A percentile compares a stretch with the other conserved stretches of the same genome.
These are phyloP conservation scores for Aplochiton taeniatus DNA, from an alignment of 2,797 vertebrate species.

Conservation along the genomic window DNA sequence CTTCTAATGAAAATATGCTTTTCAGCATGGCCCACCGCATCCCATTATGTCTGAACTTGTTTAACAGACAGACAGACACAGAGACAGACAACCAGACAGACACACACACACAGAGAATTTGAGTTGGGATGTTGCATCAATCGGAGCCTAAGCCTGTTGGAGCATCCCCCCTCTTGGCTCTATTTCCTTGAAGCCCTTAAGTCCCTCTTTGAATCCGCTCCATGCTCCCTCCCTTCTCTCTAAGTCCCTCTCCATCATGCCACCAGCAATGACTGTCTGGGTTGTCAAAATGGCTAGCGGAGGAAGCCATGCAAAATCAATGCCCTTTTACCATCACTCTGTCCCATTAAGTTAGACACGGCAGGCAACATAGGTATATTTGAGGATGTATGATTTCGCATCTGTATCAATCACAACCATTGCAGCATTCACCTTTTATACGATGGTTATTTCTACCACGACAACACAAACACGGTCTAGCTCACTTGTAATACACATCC, in stretches of 20 bases:
- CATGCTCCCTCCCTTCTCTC: constrained; percentile 4
- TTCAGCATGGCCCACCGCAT: too few relatives aligned
- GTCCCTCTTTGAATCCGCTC: background rate
- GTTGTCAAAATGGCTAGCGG: constrained; percentile 16
- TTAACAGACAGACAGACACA: background rate
- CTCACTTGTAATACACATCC: too few relatives aligned
- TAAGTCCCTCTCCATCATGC: background rate
- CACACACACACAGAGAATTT: constrained; percentile 27
- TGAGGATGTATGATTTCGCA: constrained; percentile 33
- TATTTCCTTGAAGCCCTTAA: background rate
- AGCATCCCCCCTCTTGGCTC: background rate
- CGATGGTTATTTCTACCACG: too few relatives aligned
- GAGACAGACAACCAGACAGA: background rate
- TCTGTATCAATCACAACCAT: constrained; percentile 30
- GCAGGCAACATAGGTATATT: constrained; percentile 23
- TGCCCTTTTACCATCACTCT: constrained; percentile 23
- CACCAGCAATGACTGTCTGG: background rate
- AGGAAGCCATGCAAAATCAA: constrained; percentile 38
- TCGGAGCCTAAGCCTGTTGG: background rate
- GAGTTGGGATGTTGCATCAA: background rate
- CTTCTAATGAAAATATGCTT: too few relatives aligned
- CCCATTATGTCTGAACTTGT: too few relatives aligned
- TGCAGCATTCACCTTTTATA: background rate
- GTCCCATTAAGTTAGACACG: constrained; percentile 18
- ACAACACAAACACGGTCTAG: too few relatives aligned